Conservation (phyloP, 2,888 invertebrate genomes). For the Allacma fusca region DNA sequence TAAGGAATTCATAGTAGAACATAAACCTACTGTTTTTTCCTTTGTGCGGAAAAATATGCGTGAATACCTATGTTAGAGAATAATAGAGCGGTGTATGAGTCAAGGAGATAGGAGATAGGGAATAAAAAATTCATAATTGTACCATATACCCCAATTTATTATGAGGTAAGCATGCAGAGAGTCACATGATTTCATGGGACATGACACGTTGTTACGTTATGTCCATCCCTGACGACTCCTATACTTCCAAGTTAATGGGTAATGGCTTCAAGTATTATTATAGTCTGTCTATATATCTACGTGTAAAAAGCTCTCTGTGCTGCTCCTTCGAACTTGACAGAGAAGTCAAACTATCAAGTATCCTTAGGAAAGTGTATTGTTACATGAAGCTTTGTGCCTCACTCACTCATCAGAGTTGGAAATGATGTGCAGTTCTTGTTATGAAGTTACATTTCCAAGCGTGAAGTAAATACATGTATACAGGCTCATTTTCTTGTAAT, state of each 20-base stretch:
- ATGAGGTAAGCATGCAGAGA: conserved; percentile 3
- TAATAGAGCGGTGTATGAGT: too few species aligned
- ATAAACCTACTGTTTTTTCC: background rate
- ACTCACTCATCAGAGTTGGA: too few species aligned
- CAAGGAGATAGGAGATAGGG: background rate
- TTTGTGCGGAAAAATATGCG: background rate
- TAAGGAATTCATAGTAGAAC: background rate
- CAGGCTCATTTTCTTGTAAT: conserved; percentile 2
- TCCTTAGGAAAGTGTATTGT: too few species aligned
- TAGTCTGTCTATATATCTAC: too few species aligned
- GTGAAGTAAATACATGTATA: background rate
- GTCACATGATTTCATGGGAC: background rate
- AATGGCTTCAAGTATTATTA: too few species aligned
- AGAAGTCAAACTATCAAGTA: too few species aligned
- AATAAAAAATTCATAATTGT: background rate
- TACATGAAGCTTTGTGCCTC: too few species aligned
- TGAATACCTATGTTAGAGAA: background rate
- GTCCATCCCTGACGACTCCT: too few species aligned
- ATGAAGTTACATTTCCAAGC: too few species aligned
- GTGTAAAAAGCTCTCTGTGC: too few species aligned
- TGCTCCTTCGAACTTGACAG: too few species aligned
- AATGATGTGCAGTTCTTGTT: background rate
- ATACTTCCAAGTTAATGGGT: too few species aligned
- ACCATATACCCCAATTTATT: background rate
- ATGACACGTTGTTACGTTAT: background rate